Evolutionary conservation across 92 coral and sea anemone genomes (phyloP).

Genomic region (Siderastrea siderea): DNA sequence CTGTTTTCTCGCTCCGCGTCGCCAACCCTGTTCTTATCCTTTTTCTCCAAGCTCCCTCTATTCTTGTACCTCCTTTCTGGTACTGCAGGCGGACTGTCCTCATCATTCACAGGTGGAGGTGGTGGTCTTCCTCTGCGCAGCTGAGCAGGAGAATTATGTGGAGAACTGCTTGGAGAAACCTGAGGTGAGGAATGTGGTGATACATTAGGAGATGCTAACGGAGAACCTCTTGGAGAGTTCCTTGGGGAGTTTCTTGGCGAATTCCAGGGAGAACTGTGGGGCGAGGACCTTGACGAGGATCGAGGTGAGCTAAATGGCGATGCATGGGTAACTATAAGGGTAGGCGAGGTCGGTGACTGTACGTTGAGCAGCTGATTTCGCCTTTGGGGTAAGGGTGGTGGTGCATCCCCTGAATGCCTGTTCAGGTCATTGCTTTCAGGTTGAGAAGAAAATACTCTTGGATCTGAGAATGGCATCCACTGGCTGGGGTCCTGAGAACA

Average conservation of each 20-base stretch:
- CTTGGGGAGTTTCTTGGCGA: constrained; percentile 90
- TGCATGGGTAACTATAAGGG: constrained; percentile 81
- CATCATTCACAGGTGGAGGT: constrained; percentile 86
- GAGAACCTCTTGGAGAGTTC: constrained; percentile 86
- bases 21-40: constrained; percentile 35
- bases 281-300: constrained; percentile 78
- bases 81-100: constrained; percentile 85
- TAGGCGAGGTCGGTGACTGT: constrained; percentile 94
- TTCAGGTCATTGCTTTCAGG: constrained; percentile 47
- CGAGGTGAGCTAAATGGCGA: constrained; percentile 88
- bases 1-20: constrained; percentile 38
- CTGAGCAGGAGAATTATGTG: constrained; percentile 76
- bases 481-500: constrained; percentile 65
- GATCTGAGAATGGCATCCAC: constrained; percentile 60
- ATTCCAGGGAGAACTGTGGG: constrained; percentile 74
- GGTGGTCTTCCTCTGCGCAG: constrained; percentile 83
- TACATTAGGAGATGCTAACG: constrained; percentile 82
- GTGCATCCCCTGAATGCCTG: constrained; percentile 63
- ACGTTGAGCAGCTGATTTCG: constrained; percentile 64
- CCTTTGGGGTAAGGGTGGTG: constrained; percentile 97
- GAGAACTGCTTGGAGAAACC: constrained; percentile 86
- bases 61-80: constrained; percentile 88
- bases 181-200: constrained; percentile 91
- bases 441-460: constrained; percentile 1
- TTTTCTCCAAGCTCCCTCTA: constrained; percentile 43